A percentile compares a stretch with the other conserved stretches of the same genome.
Conservation (phyloP, 2,888 invertebrate genomes). For the Lucinisca nassula region DNA sequence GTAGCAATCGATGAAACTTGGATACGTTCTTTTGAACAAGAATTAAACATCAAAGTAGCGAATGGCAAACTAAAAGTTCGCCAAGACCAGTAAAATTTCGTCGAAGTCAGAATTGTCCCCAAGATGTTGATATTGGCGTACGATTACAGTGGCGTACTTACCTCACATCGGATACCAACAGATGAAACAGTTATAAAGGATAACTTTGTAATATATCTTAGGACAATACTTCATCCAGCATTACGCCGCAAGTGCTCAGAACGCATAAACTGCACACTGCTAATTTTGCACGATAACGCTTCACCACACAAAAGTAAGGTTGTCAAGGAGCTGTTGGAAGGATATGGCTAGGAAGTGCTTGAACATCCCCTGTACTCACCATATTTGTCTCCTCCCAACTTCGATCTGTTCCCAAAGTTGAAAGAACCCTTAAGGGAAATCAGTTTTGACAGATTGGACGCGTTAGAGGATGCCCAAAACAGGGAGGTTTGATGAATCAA, state of each 20-base stretch:
- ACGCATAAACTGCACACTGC: background rate
- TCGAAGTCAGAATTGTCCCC: background rate
- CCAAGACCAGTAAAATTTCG: background rate
- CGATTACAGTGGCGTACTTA: background rate
- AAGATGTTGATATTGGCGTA: background rate
- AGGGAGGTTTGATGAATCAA: too few species aligned
- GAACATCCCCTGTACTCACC: too few species aligned
- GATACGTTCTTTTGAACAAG: background rate
- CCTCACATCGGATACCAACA: too few species aligned
- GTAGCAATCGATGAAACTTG: background rate
- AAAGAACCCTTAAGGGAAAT: too few species aligned
- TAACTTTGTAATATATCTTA: background rate
- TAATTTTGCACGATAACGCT: too few species aligned
- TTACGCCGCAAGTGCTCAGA: background rate
- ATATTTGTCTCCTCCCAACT: too few species aligned
- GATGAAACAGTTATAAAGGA: background rate
- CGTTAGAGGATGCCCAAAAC: too few species aligned
- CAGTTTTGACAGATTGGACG: too few species aligned
- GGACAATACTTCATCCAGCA: background rate
- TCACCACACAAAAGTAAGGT: too few species aligned
- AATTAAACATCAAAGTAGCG: background rate
- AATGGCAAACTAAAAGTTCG: background rate
- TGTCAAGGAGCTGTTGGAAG: too few species aligned
- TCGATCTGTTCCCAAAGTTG: too few species aligned
- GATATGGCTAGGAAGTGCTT: too few species aligned